phyloP scores from a whole-genome alignment of 2,113 vertebrate genomes.

The Climacteris rufus region DNA sequence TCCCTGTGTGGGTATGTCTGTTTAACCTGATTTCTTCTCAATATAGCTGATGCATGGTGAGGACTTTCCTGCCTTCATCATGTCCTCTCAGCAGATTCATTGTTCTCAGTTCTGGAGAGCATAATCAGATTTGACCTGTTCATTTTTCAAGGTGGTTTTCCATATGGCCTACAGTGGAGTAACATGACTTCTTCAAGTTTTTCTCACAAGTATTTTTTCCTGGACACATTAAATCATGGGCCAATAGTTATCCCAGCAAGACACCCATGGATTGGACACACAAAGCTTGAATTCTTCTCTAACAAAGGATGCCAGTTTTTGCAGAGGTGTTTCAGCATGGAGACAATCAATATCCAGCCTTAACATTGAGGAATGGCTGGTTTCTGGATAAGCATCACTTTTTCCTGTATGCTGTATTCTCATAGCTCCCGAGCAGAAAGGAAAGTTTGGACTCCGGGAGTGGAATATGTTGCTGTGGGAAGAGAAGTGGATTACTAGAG shows the following conservation, averaged over 20 bases:
- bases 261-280: neutral
- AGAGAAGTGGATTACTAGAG: constrained; percentile 19
- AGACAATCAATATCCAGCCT: neutral
- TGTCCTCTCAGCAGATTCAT: neutral
- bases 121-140: neutral
- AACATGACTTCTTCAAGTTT: neutral
- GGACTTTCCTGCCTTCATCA: neutral
- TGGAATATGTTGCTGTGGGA: constrained; percentile 39
- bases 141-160: neutral
- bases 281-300: neutral
- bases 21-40: neutral
- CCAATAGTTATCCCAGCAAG: neutral
- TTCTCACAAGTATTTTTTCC: neutral
- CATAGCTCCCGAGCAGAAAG: neutral
- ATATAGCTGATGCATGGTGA: neutral
- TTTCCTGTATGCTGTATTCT: constrained; percentile 20
- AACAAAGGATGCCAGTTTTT: neutral
- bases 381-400: constrained; percentile 6
- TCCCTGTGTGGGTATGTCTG: neutral
- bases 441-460: constrained; percentile 33
- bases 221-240: neutral
- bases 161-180: neutral
- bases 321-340: neutral
- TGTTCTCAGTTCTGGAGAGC: neutral
- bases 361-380: neutral